phyloP scores from a whole-genome alignment of 2,888 invertebrate species.

The Galeruca laticollis region DNA sequence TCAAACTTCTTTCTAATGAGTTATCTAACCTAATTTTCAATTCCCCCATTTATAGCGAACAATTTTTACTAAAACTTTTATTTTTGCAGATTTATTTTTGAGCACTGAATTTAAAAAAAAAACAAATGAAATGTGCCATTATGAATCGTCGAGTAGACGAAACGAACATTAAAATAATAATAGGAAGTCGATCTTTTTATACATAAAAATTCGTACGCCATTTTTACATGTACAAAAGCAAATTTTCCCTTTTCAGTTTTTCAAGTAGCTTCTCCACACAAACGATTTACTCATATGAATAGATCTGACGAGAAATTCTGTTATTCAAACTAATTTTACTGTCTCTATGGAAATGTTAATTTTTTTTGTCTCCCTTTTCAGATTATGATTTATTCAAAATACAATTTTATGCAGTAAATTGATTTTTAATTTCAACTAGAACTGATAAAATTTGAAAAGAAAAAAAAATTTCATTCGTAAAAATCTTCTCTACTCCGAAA shows the following conservation, averaged over 20 bases:
- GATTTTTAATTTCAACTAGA: too few species aligned
- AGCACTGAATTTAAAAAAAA: background rate
- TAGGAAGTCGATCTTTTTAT: background rate
- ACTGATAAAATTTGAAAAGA: too few species aligned
- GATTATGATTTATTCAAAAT: too few species aligned
- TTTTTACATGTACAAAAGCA: constrained; percentile 13
- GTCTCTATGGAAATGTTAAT: constrained; percentile 15
- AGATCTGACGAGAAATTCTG: constrained; percentile 25
- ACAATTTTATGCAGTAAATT: too few species aligned
- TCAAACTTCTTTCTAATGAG: too few species aligned
- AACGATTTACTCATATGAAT: constrained; percentile 27
- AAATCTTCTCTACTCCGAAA: too few species aligned
- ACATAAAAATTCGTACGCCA: constrained; percentile 6
- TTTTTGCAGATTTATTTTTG: background rate
- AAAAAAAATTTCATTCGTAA: too few species aligned
- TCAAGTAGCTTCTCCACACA: constrained; percentile 20
- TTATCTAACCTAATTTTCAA: too few species aligned
- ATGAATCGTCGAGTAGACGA: background rate
- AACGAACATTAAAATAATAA: constrained; percentile 10
- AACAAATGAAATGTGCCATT: constrained; percentile 8
- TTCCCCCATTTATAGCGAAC: too few species aligned
- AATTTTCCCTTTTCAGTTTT: constrained; percentile 28
- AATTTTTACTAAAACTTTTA: too few species aligned
- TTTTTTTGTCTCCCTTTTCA: background rate
- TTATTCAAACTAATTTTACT: constrained; percentile 28